A percentile compares a stretch with the other conserved stretches of the same genome.
phyloP scores from a whole-genome alignment of 2,113 vertebrate species.

The Syngnathus floridae region DNA sequence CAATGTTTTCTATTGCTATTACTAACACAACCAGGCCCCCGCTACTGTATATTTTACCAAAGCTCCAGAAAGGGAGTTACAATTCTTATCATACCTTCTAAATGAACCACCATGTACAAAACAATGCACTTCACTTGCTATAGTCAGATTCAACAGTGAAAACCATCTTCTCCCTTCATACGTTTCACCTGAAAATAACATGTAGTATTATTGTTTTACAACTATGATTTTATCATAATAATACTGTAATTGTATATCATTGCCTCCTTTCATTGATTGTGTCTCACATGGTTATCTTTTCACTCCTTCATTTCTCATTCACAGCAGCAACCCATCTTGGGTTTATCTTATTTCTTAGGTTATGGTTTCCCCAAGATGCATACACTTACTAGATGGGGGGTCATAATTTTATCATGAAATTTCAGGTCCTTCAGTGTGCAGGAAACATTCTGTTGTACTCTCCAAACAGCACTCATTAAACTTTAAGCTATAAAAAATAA shows the following conservation, averaged over 20 bases:
- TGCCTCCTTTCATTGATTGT: slow-evolving; percentile 12
- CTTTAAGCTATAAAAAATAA: slow-evolving; percentile 63
- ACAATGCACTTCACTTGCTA: slow-evolving; percentile 13
- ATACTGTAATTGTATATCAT: slow-evolving; percentile 2
- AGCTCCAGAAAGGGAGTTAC: background rate
- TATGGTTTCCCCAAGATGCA: slow-evolving; percentile 8
- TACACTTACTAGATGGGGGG: slow-evolving; percentile 10
- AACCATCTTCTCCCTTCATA: background rate
- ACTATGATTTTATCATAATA: background rate
- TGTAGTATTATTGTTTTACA: background rate
- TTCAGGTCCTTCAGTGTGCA: slow-evolving; percentile 49
- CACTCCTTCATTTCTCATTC: slow-evolving; percentile 3
- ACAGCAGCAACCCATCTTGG: background rate
- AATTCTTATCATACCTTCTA: background rate
- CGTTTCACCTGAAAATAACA: background rate
- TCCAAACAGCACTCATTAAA: slow-evolving; percentile 59
- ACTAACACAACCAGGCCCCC: slow-evolving; percentile 32
- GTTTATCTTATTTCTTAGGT: slow-evolving; percentile 18
- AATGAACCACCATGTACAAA: slow-evolving; percentile 23
- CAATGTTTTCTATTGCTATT: slow-evolving; percentile 68
- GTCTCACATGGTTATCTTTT: slow-evolving; percentile 6
- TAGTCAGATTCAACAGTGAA: background rate
- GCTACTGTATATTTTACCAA: slow-evolving; percentile 8
- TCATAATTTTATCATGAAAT: slow-evolving; percentile 35
- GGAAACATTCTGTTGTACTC: slow-evolving; percentile 60